phyloP scores from a whole-genome alignment of 2,113 vertebrate genomes.

The Mellivora capensis region DNA sequence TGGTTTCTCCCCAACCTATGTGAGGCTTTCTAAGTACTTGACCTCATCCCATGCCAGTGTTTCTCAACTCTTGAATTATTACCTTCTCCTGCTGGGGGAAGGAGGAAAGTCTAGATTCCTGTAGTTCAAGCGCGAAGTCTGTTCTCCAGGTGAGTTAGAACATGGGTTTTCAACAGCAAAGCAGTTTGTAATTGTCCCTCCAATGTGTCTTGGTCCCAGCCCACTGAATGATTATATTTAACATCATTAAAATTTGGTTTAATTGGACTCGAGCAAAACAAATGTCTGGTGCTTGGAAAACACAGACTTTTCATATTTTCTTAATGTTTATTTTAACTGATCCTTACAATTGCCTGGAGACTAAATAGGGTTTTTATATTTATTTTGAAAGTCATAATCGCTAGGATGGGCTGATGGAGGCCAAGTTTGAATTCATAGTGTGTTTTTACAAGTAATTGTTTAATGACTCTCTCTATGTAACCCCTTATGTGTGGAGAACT shows the following conservation, averaged over 20 bases:
- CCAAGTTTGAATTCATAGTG: not conserved
- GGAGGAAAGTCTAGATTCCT: not conserved
- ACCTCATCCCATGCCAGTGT: not conserved
- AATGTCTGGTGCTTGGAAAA: conserved; percentile 60
- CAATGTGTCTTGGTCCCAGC: not conserved
- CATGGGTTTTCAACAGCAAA: not conserved
- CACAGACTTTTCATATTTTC: conserved; percentile 34
- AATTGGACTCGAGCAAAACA: not conserved
- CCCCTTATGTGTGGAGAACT: not conserved
- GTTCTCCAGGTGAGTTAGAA: not conserved
- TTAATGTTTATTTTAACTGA: conserved; percentile 46
- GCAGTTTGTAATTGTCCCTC: not conserved
- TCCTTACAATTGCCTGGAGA: conserved; percentile 31
- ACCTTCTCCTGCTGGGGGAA: not conserved
- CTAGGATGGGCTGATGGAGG: not conserved
- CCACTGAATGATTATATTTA: not conserved
- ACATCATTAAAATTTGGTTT: conserved; percentile 50
- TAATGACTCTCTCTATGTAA: not conserved
- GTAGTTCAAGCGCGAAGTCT: not conserved
- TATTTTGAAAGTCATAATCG: not conserved
- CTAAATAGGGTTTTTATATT: conserved; percentile 17
- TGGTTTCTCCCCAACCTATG: not conserved
- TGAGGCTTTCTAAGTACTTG: not conserved
- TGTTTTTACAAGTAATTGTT: conserved; percentile 35
- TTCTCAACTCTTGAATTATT: not conserved